Base-by-base conservation (phyloP, 2,113 vertebrate genomes). In the Parotia lawesii region DNA sequence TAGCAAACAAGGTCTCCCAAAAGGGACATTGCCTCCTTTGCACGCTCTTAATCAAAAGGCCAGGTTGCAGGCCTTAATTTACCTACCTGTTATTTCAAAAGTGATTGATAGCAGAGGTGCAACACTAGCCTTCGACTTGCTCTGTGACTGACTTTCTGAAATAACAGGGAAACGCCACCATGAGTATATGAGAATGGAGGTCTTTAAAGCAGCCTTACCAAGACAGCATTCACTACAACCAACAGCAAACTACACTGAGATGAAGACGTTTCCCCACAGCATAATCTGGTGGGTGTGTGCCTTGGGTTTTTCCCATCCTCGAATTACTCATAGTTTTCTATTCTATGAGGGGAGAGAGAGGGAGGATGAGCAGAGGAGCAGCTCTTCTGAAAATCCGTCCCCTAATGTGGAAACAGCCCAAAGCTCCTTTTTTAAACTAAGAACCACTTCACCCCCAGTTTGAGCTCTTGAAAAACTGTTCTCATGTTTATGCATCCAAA, bases 11-110 rank as follows among this genome's bases (percentile, higher is more conserved):
- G 17, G 20, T 65, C 11, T 31, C 38, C 40, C 6, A 2, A 81
- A 95, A 74, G 72, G 47, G 74, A 79, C 2, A 1, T 11, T 33
- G 33, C 53, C 53, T 96, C 87, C 74, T 94, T 93, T 61, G 56
- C 12, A 83, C 1, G 8, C 25, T 91, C 95, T 71, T 86, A 77
- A 93, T 48, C 47, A 51, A 93, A 92, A 95, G 71, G 40, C 47
- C 57, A 65, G 73, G 69, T 94, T 83, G 66, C 90, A 92, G 81
- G 75, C 95, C 90, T 97, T 72, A 56, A 96, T 96, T 96, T 85
- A 98, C 97, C 96, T 98, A 99, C 98, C 98, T 98, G 98, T 98
- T 96, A 98, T 98, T 98, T 99, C 98, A 98, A 98, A 99, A 97
- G 97, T 98, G 98, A 98, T 98, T 70, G 98, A 99, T 92, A 99